Percentiles rank a stretch among this genome's conserved stretches.
Conservation (phyloP, 2,888 invertebrate genomes). For the Drosophila mettleri region DNA sequence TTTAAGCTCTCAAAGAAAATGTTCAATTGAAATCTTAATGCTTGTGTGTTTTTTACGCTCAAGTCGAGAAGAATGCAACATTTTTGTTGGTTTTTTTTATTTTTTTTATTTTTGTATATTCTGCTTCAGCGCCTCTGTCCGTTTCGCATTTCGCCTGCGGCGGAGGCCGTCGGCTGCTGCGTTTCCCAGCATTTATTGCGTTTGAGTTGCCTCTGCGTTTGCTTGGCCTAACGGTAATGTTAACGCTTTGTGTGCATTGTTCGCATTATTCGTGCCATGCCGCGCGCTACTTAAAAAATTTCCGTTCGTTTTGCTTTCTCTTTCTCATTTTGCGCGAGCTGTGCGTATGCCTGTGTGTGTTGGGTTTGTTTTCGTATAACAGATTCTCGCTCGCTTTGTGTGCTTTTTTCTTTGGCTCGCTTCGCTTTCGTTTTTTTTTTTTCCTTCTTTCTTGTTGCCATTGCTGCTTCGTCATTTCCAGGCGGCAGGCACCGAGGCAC, state of each 20-base stretch:
- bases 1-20: slow-evolving; percentile 6
- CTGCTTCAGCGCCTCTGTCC: slow-evolving; percentile 14
- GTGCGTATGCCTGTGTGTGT: slow-evolving; percentile 26
- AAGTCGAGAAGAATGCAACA: slow-evolving; percentile 45
- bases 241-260: slow-evolving; percentile 70
- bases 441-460: slow-evolving; percentile 59
- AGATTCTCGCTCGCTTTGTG: slow-evolving; percentile 69
- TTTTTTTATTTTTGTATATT: slow-evolving; percentile 7
- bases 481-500: slow-evolving; percentile 55
- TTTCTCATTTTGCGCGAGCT: slow-evolving; percentile 25
- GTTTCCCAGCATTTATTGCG: slow-evolving; percentile 54
- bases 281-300: slow-evolving; percentile 71
- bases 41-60: slow-evolving; percentile 1
- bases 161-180: slow-evolving; percentile 46
- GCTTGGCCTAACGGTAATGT: slow-evolving; percentile 40
- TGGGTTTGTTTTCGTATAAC: slow-evolving; percentile 74
- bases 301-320: slow-evolving; percentile 63
- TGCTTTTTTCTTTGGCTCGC: slow-evolving; percentile 64
- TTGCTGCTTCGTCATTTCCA: slow-evolving; percentile 73
- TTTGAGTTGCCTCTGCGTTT: slow-evolving; percentile 28
- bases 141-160: slow-evolving; percentile 18
- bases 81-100: background rate
- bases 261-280: slow-evolving; percentile 60
- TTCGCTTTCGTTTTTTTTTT: slow-evolving; percentile 52
- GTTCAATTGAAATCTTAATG: slow-evolving; percentile 20